A percentile compares a stretch with the other conserved stretches of the same genome.
Evolutionary conservation across 2,888 invertebrate genomes (phyloP).

Genomic region (Limnephilus lunatus): DNA sequence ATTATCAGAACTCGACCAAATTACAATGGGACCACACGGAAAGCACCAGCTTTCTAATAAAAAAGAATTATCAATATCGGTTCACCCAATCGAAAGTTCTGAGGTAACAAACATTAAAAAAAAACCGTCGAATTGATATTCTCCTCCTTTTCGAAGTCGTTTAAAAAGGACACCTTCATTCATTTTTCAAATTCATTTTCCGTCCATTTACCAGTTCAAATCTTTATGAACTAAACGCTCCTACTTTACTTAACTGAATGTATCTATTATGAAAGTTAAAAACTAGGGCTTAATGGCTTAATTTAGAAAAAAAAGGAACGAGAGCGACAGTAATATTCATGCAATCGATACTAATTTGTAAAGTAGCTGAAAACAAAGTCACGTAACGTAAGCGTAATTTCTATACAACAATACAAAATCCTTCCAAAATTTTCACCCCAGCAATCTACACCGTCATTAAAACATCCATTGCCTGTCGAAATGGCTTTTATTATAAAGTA

Average conservation of each 20-base stretch:
- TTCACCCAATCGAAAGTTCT: no score
- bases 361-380: background rate
- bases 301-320: background rate
- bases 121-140: no score
- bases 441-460: background rate
- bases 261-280: background rate
- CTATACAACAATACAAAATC: background rate
- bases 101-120: no score
- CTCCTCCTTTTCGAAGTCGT: no score
- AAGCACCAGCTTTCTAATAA: no score
- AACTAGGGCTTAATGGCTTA: no score
- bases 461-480: background rate
- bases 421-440: background rate
- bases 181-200: background rate
- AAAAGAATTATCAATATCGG: no score
- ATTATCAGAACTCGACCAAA: no score
- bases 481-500: background rate
- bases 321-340: background rate
- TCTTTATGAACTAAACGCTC: background rate
- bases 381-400: background rate
- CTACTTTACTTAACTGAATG: background rate
- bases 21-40: no score
- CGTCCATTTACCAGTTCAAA: background rate
- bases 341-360: background rate
- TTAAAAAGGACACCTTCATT: no score